Evolutionary conservation across 2,888 invertebrate genomes (phyloP), one percentile per base, ranked within the genome.

Genomic region (Caenorhabditis angaria): DNA sequence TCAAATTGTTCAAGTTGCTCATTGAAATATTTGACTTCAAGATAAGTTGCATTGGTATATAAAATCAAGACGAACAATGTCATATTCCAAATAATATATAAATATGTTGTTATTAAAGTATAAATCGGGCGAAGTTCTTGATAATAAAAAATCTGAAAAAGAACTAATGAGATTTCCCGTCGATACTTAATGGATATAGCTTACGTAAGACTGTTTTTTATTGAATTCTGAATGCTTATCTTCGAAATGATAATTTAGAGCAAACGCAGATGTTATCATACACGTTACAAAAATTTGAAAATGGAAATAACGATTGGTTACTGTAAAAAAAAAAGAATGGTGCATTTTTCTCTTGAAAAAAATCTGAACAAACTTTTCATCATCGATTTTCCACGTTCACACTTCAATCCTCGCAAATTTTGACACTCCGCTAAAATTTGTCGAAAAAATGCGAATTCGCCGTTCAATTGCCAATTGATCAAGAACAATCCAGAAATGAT

Each of bases 1-100:
- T 78, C 76, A 51, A 68, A 75, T 22, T 76, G 60, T 27, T 65
- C 62, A 50, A 76, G 64, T 59, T 73, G 65, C 10, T 65, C 64
- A 50, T 78, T 78, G 64, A 78, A 78, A 59, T 65, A 76, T 14
- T 73, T 65, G 51, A 78, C 68, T 66, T 78, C 78, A 8, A 76
- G 50, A 54, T 69, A 76, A 1, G 76, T 76, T 22, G 78, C 67
- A 48, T 78, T 78, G 4, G 73, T 76, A 48, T 78, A 76, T 22
- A 70, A 61, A 28, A 78, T 78, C 18, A 76, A 61, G 12, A 76
- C 55, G 59, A 76, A 78, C 20, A 78, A 63, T 18, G 70, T 69
- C 61, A 76, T 72, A 63, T 76, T 73, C 70, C 70, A 78, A 14
- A 76, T 70, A 12, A 78, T 58, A 48, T 76, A 78, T n/a, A 76